phyloP scores from a whole-genome alignment of 2,113 vertebrate genomes.

The Ameiurus melas region DNA sequence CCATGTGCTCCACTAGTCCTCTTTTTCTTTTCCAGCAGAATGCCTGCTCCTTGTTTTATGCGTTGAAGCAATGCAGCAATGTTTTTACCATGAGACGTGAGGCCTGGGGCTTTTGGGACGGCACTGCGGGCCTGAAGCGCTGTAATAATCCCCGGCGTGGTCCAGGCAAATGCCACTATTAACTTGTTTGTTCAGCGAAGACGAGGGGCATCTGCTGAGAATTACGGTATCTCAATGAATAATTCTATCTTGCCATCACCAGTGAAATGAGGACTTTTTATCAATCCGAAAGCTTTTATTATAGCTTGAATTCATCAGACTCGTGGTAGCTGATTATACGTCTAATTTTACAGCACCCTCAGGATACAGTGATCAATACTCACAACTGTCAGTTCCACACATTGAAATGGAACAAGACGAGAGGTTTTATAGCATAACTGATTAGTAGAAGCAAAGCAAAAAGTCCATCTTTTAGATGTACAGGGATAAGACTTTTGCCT shows the following conservation, averaged over 20 bases:
- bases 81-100: conserved; percentile 8
- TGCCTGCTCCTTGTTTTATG: conserved; percentile 32
- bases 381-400: conserved; percentile 44
- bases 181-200: conserved; percentile 62
- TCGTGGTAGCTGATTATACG: conserved; percentile 3
- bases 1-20: neutral
- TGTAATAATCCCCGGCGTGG: conserved; percentile 15
- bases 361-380: conserved; percentile 52
- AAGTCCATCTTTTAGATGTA: neutral
- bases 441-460: conserved; percentile 1
- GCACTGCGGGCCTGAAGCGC: conserved; percentile 18
- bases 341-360: conserved; percentile 33
- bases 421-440: neutral
- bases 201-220: conserved; percentile 61
- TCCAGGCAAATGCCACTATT: conserved; percentile 57
- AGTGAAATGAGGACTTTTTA: neutral
- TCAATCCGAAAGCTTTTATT: neutral
- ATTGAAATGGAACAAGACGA: conserved; percentile 24
- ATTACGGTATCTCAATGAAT: conserved; percentile 32
- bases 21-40: conserved; percentile 1
- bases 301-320: conserved; percentile 1
- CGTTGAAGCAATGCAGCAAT: neutral
- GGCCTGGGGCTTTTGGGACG: conserved; percentile 24
- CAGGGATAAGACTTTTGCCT: neutral
- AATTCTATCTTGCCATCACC: neutral